Evolutionary conservation across 2,113 vertebrate species (phyloP).

Genomic region (Thunnus thynnus): DNA sequence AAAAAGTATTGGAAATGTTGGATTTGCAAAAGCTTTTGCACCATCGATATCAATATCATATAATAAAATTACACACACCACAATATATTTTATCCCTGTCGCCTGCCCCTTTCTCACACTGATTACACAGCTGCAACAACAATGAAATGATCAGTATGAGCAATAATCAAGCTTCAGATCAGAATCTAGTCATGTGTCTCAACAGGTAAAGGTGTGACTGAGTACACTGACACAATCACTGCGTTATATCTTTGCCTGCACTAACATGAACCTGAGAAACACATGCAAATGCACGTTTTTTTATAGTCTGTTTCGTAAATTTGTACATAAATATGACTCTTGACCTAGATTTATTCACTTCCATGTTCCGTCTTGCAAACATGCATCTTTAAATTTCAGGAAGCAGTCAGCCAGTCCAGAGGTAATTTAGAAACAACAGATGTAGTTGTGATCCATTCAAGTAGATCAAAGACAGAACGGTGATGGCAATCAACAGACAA

Average conservation of each 20-base stretch:
- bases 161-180: slow-evolving; percentile 4
- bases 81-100: no score
- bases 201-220: slow-evolving; percentile 46
- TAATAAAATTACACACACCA: no score
- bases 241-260: neutral
- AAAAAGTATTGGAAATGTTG: no score
- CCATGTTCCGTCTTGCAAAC: neutral
- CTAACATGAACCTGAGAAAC: neutral
- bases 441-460: neutral
- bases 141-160: neutral
- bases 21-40: no score
- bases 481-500: neutral
- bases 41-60: no score
- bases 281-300: neutral
- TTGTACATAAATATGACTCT: no score
- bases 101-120: no score
- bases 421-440: neutral
- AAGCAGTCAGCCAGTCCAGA: neutral
- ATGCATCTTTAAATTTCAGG: neutral
- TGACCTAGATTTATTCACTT: neutral
- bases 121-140: no score
- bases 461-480: neutral
- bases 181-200: slow-evolving; percentile 40
- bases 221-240: slow-evolving; percentile 3
- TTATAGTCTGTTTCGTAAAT: neutral